These are phyloP conservation scores for Cydia strobilella DNA, from an alignment of 1,140 invertebrate species.

Conservation along the genomic window DNA sequence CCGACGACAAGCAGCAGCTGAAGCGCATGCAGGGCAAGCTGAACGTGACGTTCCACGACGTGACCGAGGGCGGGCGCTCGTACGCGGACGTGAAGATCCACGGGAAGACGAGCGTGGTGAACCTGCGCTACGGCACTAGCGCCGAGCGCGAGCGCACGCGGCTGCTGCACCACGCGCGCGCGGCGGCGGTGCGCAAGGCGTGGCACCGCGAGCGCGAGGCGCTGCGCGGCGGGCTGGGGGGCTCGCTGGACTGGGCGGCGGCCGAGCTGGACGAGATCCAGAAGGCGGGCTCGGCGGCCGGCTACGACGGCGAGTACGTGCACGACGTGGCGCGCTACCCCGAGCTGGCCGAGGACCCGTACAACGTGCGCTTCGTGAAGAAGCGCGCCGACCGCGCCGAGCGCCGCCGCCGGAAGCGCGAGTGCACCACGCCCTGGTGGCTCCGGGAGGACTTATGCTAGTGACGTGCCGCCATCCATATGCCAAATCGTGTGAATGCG, in stretches of 20 bases:
- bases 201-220: slow-evolving; percentile 95
- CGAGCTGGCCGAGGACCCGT: slow-evolving; percentile 96
- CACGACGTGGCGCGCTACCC: slow-evolving; percentile 94
- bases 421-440: slow-evolving; percentile 70
- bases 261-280: slow-evolving; percentile 93
- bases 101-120: slow-evolving; percentile 89
- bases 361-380: slow-evolving; percentile 94
- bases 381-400: slow-evolving; percentile 84
- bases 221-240: slow-evolving; percentile 87
- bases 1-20: slow-evolving; percentile 92
- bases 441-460: slow-evolving; percentile 70
- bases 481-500: slow-evolving; percentile 74
- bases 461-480: slow-evolving; percentile 74
- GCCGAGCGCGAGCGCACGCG: slow-evolving; percentile 93
- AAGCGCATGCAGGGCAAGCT: slow-evolving; percentile 94
- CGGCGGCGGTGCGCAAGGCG: slow-evolving; percentile 91
- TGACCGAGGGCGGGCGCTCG: slow-evolving; percentile 85
- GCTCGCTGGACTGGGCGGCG: slow-evolving; percentile 86
- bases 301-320: slow-evolving; percentile 94
- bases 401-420: slow-evolving; percentile 83
- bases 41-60: slow-evolving; percentile 96
- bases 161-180: slow-evolving; percentile 92
- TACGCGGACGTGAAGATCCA: slow-evolving; percentile 93
- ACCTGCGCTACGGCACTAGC: slow-evolving; percentile 93
- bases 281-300: slow-evolving; percentile 89